phyloP scores from a whole-genome alignment of 2,113 vertebrate species.

The Muscicapa adusta region DNA sequence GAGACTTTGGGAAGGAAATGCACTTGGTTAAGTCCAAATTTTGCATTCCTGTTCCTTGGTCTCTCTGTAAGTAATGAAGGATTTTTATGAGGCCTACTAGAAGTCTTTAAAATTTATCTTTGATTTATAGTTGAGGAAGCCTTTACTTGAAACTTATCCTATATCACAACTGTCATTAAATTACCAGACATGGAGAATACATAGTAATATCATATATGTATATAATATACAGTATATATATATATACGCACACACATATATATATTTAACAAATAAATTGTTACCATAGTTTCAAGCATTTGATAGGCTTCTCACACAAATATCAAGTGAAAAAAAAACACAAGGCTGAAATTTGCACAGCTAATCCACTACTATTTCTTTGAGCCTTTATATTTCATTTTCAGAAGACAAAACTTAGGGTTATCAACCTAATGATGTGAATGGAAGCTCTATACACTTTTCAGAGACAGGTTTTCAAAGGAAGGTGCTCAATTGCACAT shows the following conservation, averaged over 20 bases:
- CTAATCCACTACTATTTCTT: not conserved
- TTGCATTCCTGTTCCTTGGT: not conserved
- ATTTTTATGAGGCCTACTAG: not conserved
- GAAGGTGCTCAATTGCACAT: not conserved
- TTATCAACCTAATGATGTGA: not conserved
- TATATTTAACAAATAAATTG: not conserved
- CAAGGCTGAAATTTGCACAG: not conserved
- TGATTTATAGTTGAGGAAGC: not conserved
- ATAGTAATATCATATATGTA: not conserved
- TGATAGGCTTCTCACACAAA: not conserved
- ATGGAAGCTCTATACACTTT: not conserved
- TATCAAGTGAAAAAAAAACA: not conserved
- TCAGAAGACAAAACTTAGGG: not conserved
- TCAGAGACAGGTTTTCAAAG: not conserved
- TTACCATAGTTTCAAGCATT: not conserved
- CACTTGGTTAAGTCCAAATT: not conserved
- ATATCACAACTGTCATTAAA: not conserved
- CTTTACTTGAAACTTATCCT: not conserved
- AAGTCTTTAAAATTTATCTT: not conserved
- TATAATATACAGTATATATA: not conserved
- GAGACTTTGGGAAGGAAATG: not conserved
- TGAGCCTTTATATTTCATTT: not conserved
- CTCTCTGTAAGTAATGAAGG: not conserved
- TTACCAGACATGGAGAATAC: not conserved
- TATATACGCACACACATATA: not conserved